A percentile compares a stretch with the other conserved stretches of the same genome.
phyloP scores from a whole-genome alignment of 2,113 vertebrate species.

The Peromyscus polionotus region DNA sequence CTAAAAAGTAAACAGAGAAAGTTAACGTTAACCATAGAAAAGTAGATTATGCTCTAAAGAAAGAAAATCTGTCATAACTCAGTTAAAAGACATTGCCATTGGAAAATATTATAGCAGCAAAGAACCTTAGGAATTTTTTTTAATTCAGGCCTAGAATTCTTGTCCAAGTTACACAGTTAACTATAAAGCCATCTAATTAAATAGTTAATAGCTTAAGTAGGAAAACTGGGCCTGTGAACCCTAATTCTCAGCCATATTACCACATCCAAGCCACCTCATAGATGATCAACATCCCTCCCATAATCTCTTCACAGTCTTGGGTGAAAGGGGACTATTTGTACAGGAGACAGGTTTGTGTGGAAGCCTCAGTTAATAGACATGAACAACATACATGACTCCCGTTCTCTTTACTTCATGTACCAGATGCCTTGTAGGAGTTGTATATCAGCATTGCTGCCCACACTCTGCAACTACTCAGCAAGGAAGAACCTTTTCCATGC shows the following conservation, averaged over 20 bases:
- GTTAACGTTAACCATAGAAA: constrained; percentile 61
- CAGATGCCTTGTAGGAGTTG: constrained; percentile 61
- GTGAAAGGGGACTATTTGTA: constrained; percentile 52
- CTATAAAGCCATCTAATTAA: not conserved
- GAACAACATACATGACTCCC: constrained; percentile 46
- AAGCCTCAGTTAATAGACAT: constrained; percentile 52
- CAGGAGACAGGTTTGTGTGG: constrained; percentile 46
- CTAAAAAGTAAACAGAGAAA: constrained; percentile 32
- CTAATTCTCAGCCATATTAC: constrained; percentile 19
- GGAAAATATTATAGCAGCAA: constrained; percentile 43
- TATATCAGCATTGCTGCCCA: constrained; percentile 48
- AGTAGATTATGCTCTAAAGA: constrained; percentile 63
- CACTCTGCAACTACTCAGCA: constrained; percentile 25
- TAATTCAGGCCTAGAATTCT: constrained; percentile 45
- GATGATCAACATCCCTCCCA: constrained; percentile 61
- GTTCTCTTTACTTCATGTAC: constrained; percentile 55
- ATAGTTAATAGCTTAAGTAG: not conserved
- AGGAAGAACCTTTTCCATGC: constrained; percentile 62
- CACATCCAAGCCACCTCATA: not conserved
- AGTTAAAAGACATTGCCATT: constrained; percentile 47
- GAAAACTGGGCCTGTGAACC: not conserved
- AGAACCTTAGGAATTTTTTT: constrained; percentile 65
- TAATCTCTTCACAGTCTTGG: constrained; percentile 60
- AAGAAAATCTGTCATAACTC: constrained; percentile 22
- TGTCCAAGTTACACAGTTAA: not conserved